Percentiles rank a stretch among this genome's conserved stretches.
Conservation (phyloP, 1,140 invertebrate species). For the Choristoneura fumiferana region DNA sequence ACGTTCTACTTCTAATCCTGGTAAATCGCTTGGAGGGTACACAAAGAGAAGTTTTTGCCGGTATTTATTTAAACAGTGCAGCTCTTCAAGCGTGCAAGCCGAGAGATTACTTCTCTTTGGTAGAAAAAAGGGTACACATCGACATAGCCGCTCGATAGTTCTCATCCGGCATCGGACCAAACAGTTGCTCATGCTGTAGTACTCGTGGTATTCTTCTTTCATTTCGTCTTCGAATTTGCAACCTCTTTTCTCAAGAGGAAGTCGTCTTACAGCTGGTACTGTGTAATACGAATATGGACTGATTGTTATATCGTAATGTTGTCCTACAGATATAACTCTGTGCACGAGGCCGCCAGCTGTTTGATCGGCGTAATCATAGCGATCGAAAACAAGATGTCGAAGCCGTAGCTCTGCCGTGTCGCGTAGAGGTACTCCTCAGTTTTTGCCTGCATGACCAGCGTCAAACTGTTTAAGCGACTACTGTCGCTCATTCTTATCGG, state of each 20-base stretch:
- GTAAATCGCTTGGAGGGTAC: slow-evolving; percentile 4
- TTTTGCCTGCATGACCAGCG: background rate
- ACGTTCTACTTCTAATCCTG: background rate
- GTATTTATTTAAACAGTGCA: slow-evolving; percentile 10
- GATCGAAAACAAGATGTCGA: slow-evolving; percentile 2
- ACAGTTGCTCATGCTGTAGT: slow-evolving; percentile 4
- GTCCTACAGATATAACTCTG: background rate
- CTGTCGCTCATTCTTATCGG: no score
- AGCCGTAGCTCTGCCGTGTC: slow-evolving; percentile 7
- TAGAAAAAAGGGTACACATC: slow-evolving; percentile 5
- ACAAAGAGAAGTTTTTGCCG: slow-evolving; percentile 1
- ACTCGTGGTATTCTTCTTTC: background rate
- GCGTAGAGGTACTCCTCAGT: slow-evolving; percentile 2
- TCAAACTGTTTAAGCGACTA: background rate
- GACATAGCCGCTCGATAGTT: slow-evolving; percentile 1
- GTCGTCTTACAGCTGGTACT: background rate
- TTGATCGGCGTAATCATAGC: slow-evolving; percentile 9
- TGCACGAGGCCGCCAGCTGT: background rate
- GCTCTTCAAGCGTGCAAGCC: no score
- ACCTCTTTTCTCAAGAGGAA: slow-evolving; percentile 6
- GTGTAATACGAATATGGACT: background rate
- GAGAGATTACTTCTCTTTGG: slow-evolving; percentile 7
- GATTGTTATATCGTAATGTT: background rate
- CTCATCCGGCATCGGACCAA: slow-evolving; percentile 7
- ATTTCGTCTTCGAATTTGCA: slow-evolving; percentile 7